Base-by-base conservation (phyloP, 2,113 vertebrate genomes). In the Leptobrachium leishanense region DNA sequence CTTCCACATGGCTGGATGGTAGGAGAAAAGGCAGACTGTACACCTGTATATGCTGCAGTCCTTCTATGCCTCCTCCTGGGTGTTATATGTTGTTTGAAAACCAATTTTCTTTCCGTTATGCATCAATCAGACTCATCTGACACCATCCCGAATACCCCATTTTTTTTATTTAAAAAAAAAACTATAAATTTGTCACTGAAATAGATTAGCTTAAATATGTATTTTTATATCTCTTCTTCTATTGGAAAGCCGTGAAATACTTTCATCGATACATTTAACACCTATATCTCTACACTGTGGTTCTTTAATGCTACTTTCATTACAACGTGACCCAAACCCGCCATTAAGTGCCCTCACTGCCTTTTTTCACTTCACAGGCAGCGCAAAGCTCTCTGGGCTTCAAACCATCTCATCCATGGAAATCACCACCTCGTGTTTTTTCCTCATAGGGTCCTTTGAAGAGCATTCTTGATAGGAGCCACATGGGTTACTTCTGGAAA, bases 391-490 rank as follows among this genome's bases (percentile, higher is more conserved):
- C 15, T 57, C 41, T 55, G 15, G n/a, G 53, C 71, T 74, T 80
- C 41, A 74, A 74, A 74, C 40, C 46, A 40, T 43, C 53, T 66
- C 43, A 72, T 73, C 46, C 8, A 42, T n/a, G 5, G 5, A 59
- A 46, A 74, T 79, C 69, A 43, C 63, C 41, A 6, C n/a, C 43
- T 15, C 77, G 57, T 54, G 5, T 7, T 39, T 68, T 74, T 64
- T 42, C n/a, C 64, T 40, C 44, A 74, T 15, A n/a, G 11, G 11
- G 11, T 11, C n/a, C 12, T 74, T 74, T 80, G 68, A 80, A 59
- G 40, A 15, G 55, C 6, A 54, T 46, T 9, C n/a, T 44, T 73
- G 63, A 67, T 40, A 72, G 62, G 15, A 53, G 46, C 63, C 13
- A 11, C 31, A 39, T 15, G 20, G 70, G 69, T 15, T 65, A 46